A percentile compares a stretch with the other conserved stretches of the same genome.
Conservation (phyloP, 2,113 vertebrate genomes). For the Catagonus wagneri region DNA sequence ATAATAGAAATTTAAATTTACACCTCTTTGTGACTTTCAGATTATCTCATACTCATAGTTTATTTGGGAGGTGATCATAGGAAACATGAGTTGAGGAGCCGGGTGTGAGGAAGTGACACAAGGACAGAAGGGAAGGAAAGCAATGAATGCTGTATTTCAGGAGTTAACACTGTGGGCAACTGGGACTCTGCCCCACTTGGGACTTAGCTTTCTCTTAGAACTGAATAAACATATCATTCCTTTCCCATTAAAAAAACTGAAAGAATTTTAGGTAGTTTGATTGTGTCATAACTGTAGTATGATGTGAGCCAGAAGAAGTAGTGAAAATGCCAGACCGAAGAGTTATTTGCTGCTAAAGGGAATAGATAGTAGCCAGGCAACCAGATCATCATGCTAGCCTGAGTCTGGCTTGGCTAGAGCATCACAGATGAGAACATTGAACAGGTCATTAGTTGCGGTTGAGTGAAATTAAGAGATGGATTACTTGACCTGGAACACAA, state of each 20-base stretch:
- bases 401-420: background rate
- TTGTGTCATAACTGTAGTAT: background rate
- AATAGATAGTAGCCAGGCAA: background rate
- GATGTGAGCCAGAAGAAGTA: background rate
- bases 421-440: background rate
- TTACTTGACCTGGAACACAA: background rate
- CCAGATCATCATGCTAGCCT: background rate
- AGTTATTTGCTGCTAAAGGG: background rate
- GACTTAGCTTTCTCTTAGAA: background rate
- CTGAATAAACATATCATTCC: background rate
- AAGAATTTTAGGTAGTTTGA: background rate
- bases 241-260: background rate
- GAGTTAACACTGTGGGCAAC: background rate
- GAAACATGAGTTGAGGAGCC: background rate
- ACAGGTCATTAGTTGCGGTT: background rate
- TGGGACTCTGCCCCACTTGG: background rate
- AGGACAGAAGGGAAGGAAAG: background rate
- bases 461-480: background rate
- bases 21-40: background rate
- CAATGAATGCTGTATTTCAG: background rate
- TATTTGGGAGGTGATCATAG: background rate
- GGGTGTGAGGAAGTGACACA: background rate
- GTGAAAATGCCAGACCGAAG: background rate
- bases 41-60: background rate
- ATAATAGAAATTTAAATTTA: background rate